Conservation (phyloP, 2,888 invertebrate species). For the Bimastos eiseni region DNA sequence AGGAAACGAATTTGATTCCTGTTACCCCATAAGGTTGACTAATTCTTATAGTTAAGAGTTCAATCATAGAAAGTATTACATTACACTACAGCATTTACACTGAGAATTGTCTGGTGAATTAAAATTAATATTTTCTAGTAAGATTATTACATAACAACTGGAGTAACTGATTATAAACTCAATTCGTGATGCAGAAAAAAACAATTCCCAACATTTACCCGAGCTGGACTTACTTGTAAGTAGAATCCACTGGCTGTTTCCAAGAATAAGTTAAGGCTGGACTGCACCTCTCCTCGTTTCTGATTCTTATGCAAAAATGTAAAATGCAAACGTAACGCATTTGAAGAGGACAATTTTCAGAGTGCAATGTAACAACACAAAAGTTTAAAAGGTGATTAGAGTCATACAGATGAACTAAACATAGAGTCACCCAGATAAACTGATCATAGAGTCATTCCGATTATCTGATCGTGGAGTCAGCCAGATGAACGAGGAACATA, state of each 20-base stretch:
- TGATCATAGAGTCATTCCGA: too few relatives aligned
- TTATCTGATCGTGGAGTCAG: too few relatives aligned
- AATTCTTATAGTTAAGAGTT: too few relatives aligned
- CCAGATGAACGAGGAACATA: too few relatives aligned
- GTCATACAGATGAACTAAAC: not conserved
- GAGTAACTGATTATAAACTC: not conserved
- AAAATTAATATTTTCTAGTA: not conserved
- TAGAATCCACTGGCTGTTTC: conserved; percentile 86
- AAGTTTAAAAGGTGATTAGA: not conserved
- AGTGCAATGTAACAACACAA: not conserved
- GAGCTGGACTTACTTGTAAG: conserved; percentile 64
- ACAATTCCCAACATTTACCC: not conserved
- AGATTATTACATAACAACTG: not conserved
- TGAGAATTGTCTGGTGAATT: not conserved
- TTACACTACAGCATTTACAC: not conserved
- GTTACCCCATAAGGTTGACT: too few relatives aligned
- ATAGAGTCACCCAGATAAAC: too few relatives aligned
- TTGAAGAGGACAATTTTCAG: not conserved
- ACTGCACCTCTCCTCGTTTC: conserved; percentile 75
- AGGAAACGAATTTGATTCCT: too few relatives aligned
- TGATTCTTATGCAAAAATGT: conserved; percentile 68
- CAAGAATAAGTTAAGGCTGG: conserved; percentile 77
- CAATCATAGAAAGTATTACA: not conserved
- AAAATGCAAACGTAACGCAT: not conserved
- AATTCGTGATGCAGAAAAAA: not conserved